phyloP scores from a whole-genome alignment of 2,888 invertebrate genomes.

The Boloria euphrosyne region DNA sequence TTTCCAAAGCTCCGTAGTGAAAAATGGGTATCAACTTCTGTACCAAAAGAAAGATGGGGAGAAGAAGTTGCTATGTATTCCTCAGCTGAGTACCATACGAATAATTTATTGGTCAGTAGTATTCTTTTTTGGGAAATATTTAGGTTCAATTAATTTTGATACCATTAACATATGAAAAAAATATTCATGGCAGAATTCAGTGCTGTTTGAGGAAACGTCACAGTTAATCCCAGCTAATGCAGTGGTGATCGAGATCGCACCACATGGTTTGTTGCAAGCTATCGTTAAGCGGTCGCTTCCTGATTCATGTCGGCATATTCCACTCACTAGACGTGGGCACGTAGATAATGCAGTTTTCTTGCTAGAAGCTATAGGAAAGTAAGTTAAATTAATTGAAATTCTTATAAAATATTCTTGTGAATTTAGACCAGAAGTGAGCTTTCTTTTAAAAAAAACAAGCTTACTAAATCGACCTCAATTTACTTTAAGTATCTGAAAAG shows the following conservation, averaged over 20 bases:
- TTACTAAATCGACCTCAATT: too few relatives aligned
- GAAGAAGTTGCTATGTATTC: constrained; percentile 70
- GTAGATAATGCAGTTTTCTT: constrained; percentile 82
- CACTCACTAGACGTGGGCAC: constrained; percentile 87
- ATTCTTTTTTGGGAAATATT: background rate
- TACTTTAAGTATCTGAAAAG: too few relatives aligned
- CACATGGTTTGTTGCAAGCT: constrained; percentile 93
- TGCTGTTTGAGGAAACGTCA: constrained; percentile 91
- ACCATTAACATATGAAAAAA: too few relatives aligned
- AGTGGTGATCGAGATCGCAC: constrained; percentile 93
- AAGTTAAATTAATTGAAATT: constrained; percentile 41
- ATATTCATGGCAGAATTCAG: constrained; percentile 78
- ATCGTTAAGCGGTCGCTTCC: constrained; percentile 59
- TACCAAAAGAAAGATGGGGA: constrained; percentile 85
- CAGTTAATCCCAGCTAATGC: constrained; percentile 89
- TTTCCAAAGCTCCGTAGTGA: constrained; percentile 83
- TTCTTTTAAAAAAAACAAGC: too few relatives aligned
- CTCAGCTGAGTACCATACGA: constrained; percentile 92
- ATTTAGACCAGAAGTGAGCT: too few relatives aligned
- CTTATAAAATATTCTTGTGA: too few relatives aligned
- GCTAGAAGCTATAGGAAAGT: constrained; percentile 85
- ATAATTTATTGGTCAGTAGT: constrained; percentile 85
- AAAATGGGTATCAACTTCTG: constrained; percentile 91
- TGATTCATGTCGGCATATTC: constrained; percentile 83
- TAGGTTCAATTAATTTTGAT: too few relatives aligned